Conservation (phyloP, 2,797 vertebrate genomes). For the Zalophus californianus region DNA sequence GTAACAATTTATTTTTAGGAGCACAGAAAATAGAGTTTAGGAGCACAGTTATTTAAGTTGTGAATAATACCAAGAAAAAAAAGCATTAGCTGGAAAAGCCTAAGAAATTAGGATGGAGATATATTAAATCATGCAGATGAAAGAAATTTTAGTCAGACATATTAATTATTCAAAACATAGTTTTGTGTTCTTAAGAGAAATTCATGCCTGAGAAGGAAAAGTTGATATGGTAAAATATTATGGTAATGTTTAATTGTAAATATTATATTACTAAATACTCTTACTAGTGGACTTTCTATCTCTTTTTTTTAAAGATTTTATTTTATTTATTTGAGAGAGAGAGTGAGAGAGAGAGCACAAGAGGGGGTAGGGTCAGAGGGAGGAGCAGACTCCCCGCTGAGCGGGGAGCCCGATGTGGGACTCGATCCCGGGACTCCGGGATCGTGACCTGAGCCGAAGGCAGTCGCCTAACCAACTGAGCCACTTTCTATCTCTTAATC, state of each 20-base stretch:
- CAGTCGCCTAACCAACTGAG: too few species aligned
- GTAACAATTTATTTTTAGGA: conserved; percentile 59
- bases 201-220: conserved; percentile 42
- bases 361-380: too few species aligned
- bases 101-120: conserved; percentile 38
- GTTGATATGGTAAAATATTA: conserved; percentile 53
- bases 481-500: not conserved
- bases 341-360: too few species aligned
- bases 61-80: conserved; percentile 58
- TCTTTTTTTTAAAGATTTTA: not conserved
- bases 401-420: too few species aligned
- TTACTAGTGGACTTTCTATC: not conserved
- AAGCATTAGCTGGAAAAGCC: not conserved
- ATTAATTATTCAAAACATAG: conserved; percentile 31
- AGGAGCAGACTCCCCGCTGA: too few species aligned
- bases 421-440: too few species aligned
- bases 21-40: not conserved
- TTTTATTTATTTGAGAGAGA: too few species aligned
- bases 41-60: conserved; percentile 42
- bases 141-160: conserved; percentile 47
- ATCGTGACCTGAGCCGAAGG: too few species aligned
- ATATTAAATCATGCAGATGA: not conserved
- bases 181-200: conserved; percentile 58
- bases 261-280: not conserved
- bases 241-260: conserved; percentile 35